Evolutionary conservation across 2,113 vertebrate genomes (phyloP), one percentile per base, ranked within the genome.

Genomic region (Campylomormyrus tamandua): DNA sequence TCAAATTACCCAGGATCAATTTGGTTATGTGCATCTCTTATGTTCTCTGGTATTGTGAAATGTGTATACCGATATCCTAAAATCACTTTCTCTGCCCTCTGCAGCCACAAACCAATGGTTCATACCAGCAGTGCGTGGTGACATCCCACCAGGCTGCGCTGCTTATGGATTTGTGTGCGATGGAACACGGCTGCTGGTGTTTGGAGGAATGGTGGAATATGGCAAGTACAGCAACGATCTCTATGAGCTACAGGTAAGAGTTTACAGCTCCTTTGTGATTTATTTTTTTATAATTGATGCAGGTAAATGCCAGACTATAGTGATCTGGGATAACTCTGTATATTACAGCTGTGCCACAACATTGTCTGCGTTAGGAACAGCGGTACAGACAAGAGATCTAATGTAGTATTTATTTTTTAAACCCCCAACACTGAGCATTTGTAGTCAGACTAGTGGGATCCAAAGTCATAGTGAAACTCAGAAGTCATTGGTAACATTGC

Each of bases 201-300:
- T 97, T 1, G 96, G 96, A 0, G 96, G 96, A 11, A 97, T 97
- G 96, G 96, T 97, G 90, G 96, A 97, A 49, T 97, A 97, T 15
- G 96, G 96, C n/a, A 97, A 97, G 83, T 97, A 97, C 94, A 97
- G 96, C 94, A 97, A 95, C 0, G 96, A 97, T 91, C 95, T 97
- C 66, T 97, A 97, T 5, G 96, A 97, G 88, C 93, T 97, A 10
- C 96, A 97, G 96, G 96, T 96, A 92, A 48, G 90, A 35, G 9
- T 31, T 49, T 21, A 15, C 13, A 9, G 7, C 39, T 27, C 5
- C 49, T 46, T 6, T 24, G 39, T 83, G 8, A 35, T 77, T 17
- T 39, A 27, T 15, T 39, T 77, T 17, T 17, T 17, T 13, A 77
- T 17, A 77, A 11, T 39, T 19, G 15, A 19, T 39, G 3, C 70